Evolutionary conservation across 2,888 invertebrate genomes (phyloP), one percentile per base, ranked within the genome.

Genomic region (Tinea semifulvella): DNA sequence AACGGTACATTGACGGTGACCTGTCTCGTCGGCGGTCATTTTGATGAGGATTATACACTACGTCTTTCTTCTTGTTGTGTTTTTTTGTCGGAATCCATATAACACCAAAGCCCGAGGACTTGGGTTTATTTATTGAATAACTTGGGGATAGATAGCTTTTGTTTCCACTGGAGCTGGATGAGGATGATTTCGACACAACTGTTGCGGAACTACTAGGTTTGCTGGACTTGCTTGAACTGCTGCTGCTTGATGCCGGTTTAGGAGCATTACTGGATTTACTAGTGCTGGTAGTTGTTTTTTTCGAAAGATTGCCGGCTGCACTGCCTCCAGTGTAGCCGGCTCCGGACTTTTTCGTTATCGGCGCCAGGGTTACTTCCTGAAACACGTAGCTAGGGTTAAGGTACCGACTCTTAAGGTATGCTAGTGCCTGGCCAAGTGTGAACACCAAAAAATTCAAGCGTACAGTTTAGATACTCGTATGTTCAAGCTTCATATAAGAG

Each of bases 61-160:
- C 31, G 45, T 77, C 73, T 47, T 72, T 77, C 45, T 71, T 67
- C 47, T 42, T 58, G 51, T 61, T 18, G 18, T 36, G 36, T 36
- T 18, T 70, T 51, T 57, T 68, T 2, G 62, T 62, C 1, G 79
- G 79, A 48, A 80, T 46, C 79, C 77, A 80, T 52, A 80, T 62
- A 43, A 80, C 63, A 2, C 75, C 73, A 42, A 79, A 68, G 11
- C 61, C 61, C 3, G 66, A 50, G 1, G 61, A 52, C 16, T 52
- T 60, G 46, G 46, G 61, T 48, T 68, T 71, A 1, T 18, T n/a
- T 8, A 18, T 8, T 18, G 17, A 7, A 10, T 58, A 64, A 0
- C 64, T 56, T 3, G 63, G 49, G 11, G 57, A 42, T 1, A 56
- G 48, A 47, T 66, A 65, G 25, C 53, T 63, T 54, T 67, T 68